Conservation (phyloP, 2,113 vertebrate species). For the Prinia subflava region DNA sequence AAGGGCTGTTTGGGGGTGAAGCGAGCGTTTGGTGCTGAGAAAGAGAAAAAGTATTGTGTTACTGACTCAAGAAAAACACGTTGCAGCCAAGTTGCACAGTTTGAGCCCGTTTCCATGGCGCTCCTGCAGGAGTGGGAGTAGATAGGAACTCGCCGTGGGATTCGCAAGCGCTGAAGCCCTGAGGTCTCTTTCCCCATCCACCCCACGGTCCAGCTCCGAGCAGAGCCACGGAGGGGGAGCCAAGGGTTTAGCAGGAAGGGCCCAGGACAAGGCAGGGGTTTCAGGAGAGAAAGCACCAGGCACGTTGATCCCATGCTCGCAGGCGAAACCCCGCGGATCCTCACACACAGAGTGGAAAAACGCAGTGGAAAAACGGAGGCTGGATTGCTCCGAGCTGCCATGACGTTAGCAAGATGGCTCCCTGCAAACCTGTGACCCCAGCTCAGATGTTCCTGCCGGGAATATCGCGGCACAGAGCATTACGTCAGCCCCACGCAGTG, state of each 20-base stretch:
- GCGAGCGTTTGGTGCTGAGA: not conserved
- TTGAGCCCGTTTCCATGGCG: slow-evolving; percentile 51
- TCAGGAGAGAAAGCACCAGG: not conserved
- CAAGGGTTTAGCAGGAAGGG: not conserved
- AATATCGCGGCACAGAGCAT: slow-evolving; percentile 21
- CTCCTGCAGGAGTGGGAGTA: slow-evolving; percentile 47
- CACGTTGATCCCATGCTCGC: accelerated
- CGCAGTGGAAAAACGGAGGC: not conserved
- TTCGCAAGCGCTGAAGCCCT: slow-evolving; percentile 8
- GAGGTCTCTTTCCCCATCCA: slow-evolving; percentile 39
- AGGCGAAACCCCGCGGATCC: not conserved
- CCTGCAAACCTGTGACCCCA: not conserved
- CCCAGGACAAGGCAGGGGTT: not conserved
- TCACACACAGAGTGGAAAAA: not conserved
- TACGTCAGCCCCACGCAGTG: slow-evolving; percentile 11
- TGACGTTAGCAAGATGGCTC: slow-evolving; percentile 6
- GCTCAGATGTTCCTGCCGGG: slow-evolving; percentile 43
- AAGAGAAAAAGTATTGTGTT: slow-evolving; percentile 46
- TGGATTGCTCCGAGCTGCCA: not conserved
- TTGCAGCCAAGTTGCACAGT: slow-evolving; percentile 60
- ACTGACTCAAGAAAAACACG: slow-evolving; percentile 43
- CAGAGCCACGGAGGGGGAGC: not conserved
- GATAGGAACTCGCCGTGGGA: slow-evolving; percentile 38
- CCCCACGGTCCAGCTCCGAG: not conserved
- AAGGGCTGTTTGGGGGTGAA: not conserved